Evolutionary conservation across 2,113 vertebrate genomes (phyloP).

Genomic region (Morphnarchus princeps): DNA sequence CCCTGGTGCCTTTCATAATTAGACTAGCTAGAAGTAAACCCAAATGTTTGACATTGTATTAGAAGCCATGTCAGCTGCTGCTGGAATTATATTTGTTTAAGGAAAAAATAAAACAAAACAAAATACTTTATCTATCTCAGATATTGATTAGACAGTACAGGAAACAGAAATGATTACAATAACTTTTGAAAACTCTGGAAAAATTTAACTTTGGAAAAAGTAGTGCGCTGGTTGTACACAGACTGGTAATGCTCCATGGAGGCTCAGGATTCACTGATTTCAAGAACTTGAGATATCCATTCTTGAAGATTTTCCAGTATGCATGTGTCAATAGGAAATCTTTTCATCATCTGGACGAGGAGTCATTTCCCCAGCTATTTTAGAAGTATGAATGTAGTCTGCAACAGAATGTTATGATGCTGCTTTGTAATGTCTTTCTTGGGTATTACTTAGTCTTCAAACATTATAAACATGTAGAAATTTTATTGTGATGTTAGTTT

Average conservation of each 20-base stretch:
- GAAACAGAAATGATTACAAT: neutral
- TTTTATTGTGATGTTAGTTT: neutral
- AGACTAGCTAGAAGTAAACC: neutral
- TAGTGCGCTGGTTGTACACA: neutral
- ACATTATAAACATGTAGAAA: neutral
- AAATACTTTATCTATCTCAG: neutral
- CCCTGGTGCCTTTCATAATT: conserved; percentile 18
- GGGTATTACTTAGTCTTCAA: neutral
- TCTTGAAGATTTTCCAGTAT: neutral
- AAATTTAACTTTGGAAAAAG: neutral
- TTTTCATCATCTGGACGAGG: neutral
- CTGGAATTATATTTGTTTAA: neutral
- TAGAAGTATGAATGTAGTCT: neutral
- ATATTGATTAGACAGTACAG: neutral
- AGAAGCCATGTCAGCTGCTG: neutral
- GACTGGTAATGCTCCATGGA: neutral
- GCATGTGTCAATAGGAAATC: neutral
- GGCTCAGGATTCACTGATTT: neutral
- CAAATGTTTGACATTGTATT: neutral
- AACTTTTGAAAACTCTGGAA: neutral
- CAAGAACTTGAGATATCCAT: neutral
- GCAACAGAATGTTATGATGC: neutral
- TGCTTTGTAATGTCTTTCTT: neutral
- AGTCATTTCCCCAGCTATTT: neutral
- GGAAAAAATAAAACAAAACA: neutral